These are phyloP conservation scores for Camponotus pennsylvanicus DNA, from an alignment of 1,140 invertebrate species.

Conservation along the genomic window DNA sequence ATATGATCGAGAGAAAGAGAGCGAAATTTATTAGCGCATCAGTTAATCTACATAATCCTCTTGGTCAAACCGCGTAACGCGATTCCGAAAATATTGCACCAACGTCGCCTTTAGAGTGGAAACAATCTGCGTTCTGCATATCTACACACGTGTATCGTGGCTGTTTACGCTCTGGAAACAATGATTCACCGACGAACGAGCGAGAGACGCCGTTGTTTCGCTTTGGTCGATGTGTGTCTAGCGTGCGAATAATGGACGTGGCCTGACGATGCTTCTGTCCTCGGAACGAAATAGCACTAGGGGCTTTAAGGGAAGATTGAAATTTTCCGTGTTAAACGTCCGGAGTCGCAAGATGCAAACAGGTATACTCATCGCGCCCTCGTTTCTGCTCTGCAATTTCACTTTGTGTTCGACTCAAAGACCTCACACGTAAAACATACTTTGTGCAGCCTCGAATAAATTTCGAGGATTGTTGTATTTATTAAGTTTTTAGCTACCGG, in stretches of 20 bases:
- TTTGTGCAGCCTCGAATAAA: not conserved
- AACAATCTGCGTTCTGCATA: constrained; percentile 12
- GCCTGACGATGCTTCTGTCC: not conserved
- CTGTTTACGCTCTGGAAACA: not conserved
- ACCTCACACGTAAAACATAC: not conserved
- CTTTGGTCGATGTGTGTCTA: constrained; percentile 24
- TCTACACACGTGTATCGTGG: not conserved
- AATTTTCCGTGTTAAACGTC: constrained; percentile 35
- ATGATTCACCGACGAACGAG: constrained; percentile 8
- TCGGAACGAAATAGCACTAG: constrained; percentile 1
- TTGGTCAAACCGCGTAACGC: constrained; percentile 9
- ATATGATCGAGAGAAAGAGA: not conserved
- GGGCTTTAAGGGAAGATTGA: constrained; percentile 19
- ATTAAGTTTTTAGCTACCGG: not conserved
- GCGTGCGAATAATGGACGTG: constrained; percentile 43
- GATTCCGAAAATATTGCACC: constrained; percentile 36
- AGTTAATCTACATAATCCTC: constrained; percentile 18
- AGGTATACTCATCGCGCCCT: not conserved
- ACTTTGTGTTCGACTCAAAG: not conserved
- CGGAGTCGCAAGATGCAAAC: constrained; percentile 14
- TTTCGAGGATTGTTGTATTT: not conserved
- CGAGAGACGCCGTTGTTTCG: constrained; percentile 17
- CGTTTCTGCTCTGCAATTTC: not conserved
- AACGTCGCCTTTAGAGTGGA: not conserved
- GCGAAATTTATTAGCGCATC: constrained; percentile 26